These are phyloP conservation scores for Arnoldichthys spilopterus DNA, from an alignment of 2,797 vertebrate genomes.

Conservation along the genomic window DNA sequence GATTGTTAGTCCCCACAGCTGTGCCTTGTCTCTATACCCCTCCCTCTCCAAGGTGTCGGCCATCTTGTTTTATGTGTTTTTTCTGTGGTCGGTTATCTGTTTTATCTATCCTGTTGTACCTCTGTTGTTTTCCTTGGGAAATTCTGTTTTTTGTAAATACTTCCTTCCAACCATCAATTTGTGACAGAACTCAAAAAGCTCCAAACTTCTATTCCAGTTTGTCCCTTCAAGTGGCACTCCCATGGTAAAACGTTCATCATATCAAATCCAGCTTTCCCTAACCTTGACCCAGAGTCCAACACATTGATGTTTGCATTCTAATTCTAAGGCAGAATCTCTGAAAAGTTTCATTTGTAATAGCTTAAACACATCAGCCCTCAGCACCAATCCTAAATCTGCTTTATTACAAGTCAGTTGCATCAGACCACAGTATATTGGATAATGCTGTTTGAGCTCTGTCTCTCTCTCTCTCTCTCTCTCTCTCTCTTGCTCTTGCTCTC, in stretches of 20 bases:
- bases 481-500: conserved; percentile 21
- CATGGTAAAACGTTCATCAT: background rate
- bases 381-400: conserved; percentile 47
- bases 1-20: too few species aligned
- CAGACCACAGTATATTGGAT: conserved; percentile 53
- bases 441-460: conserved; percentile 28
- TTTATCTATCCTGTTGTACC: too few species aligned
- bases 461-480: conserved; percentile 12
- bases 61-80: too few species aligned
- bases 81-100: too few species aligned
- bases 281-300: conserved; percentile 7
- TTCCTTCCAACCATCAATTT: too few species aligned
- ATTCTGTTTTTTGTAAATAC: too few species aligned
- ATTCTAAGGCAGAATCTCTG: conserved; percentile 57
- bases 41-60: too few species aligned
- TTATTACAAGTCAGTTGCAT: conserved; percentile 73
- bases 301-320: conserved; percentile 40
- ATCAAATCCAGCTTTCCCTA: conserved; percentile 17
- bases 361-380: conserved; percentile 4
- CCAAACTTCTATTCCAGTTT: background rate
- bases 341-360: conserved; percentile 46
- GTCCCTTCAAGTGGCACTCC: background rate
- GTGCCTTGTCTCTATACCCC: too few species aligned
- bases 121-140: too few species aligned
- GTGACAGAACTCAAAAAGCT: too few species aligned